These are phyloP conservation scores for Dione vanillae DNA, from an alignment of 2,888 invertebrate species.

Conservation along the genomic window DNA sequence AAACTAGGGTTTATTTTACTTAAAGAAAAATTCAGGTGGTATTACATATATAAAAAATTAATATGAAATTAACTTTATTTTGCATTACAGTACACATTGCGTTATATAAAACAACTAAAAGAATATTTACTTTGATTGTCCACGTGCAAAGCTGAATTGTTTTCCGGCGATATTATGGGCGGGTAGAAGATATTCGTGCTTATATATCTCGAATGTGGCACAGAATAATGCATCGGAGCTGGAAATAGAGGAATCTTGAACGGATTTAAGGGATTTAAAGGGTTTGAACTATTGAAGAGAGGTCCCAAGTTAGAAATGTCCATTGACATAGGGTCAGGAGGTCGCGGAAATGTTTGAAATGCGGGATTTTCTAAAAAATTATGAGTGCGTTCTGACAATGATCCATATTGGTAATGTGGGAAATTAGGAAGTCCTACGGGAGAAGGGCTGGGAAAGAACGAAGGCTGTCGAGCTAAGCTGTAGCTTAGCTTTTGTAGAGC, in stretches of 20 bases:
- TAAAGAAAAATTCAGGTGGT: background rate
- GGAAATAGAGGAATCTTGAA: conserved; percentile 74
- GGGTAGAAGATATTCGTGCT: conserved; percentile 76
- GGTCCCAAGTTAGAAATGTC: conserved; percentile 59
- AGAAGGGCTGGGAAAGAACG: conserved; percentile 58
- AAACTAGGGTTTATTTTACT: too few species aligned
- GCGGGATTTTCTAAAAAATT: conserved; percentile 61
- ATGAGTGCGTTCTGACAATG: conserved; percentile 58
- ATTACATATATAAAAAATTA: background rate
- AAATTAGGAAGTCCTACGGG: conserved; percentile 62
- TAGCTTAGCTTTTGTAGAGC: conserved; percentile 80
- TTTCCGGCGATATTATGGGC: conserved; percentile 64
- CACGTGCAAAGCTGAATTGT: conserved; percentile 48
- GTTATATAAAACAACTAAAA: background rate
- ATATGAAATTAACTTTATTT: background rate
- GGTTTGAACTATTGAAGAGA: conserved; percentile 56
- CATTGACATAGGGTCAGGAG: conserved; percentile 57
- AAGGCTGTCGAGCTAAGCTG: conserved; percentile 66
- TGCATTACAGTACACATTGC: background rate
- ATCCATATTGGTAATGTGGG: conserved; percentile 62
- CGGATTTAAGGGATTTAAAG: conserved; percentile 63
- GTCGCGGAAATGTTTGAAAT: conserved; percentile 65
- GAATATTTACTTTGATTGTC: conserved; percentile 58
- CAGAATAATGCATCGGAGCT: conserved; percentile 67
- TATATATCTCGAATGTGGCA: conserved; percentile 72